phyloP scores from a whole-genome alignment of 2,113 vertebrate species.

The Syngnathus typhle region DNA sequence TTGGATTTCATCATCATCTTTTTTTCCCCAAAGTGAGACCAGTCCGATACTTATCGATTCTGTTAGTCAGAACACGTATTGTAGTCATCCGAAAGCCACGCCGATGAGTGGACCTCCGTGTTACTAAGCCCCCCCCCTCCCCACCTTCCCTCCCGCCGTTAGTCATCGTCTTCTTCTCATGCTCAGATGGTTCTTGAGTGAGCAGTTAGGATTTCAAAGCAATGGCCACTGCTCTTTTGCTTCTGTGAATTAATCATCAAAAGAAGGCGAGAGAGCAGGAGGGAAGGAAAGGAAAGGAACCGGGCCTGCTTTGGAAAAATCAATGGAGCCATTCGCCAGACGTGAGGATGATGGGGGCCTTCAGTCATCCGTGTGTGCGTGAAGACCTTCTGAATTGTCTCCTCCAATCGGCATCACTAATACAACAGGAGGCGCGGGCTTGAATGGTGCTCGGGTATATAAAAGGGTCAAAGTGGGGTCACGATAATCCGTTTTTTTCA shows the following conservation, averaged over 20 bases:
- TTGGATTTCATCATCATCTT: conserved; percentile 63
- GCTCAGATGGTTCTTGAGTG: conserved; percentile 37
- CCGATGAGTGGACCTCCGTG: not conserved
- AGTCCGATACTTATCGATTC: not conserved
- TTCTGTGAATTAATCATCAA: conserved; percentile 72
- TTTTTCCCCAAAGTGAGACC: not conserved
- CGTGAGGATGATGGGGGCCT: conserved; percentile 29
- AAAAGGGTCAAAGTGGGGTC: conserved; percentile 1
- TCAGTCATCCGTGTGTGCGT: conserved; percentile 40
- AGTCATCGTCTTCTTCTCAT: not conserved
- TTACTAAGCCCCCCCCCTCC: not conserved
- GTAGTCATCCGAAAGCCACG: not conserved
- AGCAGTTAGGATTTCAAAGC: conserved; percentile 60
- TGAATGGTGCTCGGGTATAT: conserved; percentile 64
- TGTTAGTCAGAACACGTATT: not conserved
- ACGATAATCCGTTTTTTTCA: not conserved
- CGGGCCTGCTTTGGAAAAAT: conserved; percentile 47
- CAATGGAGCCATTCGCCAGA: conserved; percentile 50
- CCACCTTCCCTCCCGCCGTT: not conserved
- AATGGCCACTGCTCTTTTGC: conserved; percentile 63
- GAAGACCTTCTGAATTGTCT: conserved; percentile 81
- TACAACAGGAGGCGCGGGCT: conserved; percentile 73
- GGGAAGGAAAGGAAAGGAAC: conserved; percentile 38
- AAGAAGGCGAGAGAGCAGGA: conserved; percentile 23
- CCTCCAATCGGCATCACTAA: conserved; percentile 88